A percentile compares a stretch with the other conserved stretches of the same genome.
Evolutionary conservation across 2,113 vertebrate genomes (phyloP).

Genomic region (Ctenomys sociabilis): DNA sequence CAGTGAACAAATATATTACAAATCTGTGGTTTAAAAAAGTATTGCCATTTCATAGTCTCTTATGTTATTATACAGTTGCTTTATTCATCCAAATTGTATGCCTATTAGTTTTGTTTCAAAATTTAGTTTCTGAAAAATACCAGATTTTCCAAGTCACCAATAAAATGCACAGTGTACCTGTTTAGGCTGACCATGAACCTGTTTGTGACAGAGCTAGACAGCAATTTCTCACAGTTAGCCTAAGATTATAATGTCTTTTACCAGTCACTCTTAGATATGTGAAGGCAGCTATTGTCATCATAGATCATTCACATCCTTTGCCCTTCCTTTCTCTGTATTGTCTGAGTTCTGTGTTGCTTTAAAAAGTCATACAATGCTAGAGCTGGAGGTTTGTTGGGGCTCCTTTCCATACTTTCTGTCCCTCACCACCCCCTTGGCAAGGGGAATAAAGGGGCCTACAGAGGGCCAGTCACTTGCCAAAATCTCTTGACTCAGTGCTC

Average conservation of each 20-base stretch:
- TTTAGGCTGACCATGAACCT: slow-evolving; percentile 67
- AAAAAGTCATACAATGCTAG: slow-evolving; percentile 8
- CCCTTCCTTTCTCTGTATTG: slow-evolving; percentile 47
- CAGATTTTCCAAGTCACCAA: slow-evolving; percentile 40
- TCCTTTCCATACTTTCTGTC: background rate
- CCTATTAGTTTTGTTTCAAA: slow-evolving; percentile 75
- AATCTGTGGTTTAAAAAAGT: slow-evolving; percentile 89
- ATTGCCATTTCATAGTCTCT: slow-evolving; percentile 86
- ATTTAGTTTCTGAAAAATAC: slow-evolving; percentile 70
- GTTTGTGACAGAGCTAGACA: slow-evolving; percentile 71
- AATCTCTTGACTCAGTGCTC: slow-evolving; percentile 41
- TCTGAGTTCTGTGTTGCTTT: slow-evolving; percentile 38
- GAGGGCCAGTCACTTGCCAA: slow-evolving; percentile 13
- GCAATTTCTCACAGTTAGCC: slow-evolving; percentile 49
- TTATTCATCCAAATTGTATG: slow-evolving; percentile 72
- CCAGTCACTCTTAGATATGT: slow-evolving; percentile 12
- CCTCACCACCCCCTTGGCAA: background rate
- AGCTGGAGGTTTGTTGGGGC: slow-evolving; percentile 6
- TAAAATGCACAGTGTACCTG: slow-evolving; percentile 5
- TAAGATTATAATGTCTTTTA: slow-evolving; percentile 45
- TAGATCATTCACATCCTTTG: slow-evolving; percentile 1
- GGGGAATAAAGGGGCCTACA: background rate
- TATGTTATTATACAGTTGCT: slow-evolving; percentile 75
- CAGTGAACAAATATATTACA: slow-evolving; percentile 89
- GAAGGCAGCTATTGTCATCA: slow-evolving; percentile 52